A percentile compares a stretch with the other conserved stretches of the same genome.
Evolutionary conservation across 2,888 invertebrate species (phyloP).

Genomic region (Actias luna): DNA sequence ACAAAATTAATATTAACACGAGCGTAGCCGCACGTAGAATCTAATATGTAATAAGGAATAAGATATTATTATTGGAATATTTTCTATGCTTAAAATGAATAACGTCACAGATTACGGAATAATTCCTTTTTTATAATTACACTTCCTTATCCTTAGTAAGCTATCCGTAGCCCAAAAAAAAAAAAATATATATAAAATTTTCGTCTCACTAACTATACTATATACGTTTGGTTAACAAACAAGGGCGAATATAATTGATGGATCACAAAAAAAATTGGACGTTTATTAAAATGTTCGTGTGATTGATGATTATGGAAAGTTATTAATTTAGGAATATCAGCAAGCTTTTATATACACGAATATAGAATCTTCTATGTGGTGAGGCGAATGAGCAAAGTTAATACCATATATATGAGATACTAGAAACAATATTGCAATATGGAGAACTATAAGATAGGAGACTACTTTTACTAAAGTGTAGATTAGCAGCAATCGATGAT

Average conservation of each 20-base stretch:
- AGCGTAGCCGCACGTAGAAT: too few species aligned
- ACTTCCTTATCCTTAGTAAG: background rate
- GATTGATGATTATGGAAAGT: constrained; percentile 17
- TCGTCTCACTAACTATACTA: too few species aligned
- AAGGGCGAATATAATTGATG: constrained; percentile 14
- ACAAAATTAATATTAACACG: too few species aligned
- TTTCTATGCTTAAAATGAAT: too few species aligned
- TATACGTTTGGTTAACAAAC: constrained; percentile 7
- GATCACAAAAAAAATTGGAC: constrained; percentile 17
- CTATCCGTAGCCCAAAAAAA: background rate
- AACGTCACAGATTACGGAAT: background rate
- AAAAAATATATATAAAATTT: background rate
- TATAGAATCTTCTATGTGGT: background rate
- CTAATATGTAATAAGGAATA: too few species aligned
- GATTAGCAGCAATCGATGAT: background rate
- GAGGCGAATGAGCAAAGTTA: background rate
- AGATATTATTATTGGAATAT: too few species aligned
- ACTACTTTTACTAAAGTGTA: too few species aligned
- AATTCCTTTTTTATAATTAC: background rate
- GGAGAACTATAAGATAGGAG: too few species aligned
- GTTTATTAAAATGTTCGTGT: constrained; percentile 18
- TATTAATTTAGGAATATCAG: constrained; percentile 9
- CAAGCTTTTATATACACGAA: background rate
- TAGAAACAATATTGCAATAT: background rate
- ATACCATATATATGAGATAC: background rate